Conservation (phyloP, 1,140 invertebrate species). For the Leptonema lineaticorne region DNA sequence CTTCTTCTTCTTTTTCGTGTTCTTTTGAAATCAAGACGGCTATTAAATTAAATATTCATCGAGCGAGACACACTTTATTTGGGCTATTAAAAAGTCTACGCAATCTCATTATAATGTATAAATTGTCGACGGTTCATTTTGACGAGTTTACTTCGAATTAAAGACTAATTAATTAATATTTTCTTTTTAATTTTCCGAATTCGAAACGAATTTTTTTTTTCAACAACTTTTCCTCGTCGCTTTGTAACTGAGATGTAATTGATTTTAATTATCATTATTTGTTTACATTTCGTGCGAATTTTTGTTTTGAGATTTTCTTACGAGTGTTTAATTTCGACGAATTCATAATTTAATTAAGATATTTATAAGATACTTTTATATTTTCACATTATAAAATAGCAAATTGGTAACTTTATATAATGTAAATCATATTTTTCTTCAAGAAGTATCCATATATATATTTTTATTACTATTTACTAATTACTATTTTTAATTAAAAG, state of each 20-base stretch:
- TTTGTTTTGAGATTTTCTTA: neutral
- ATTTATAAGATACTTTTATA: too few relatives aligned
- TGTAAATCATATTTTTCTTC: too few relatives aligned
- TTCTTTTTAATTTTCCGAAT: neutral
- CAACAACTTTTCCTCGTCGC: neutral
- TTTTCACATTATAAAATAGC: too few relatives aligned
- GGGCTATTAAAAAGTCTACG: neutral
- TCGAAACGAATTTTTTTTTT: neutral
- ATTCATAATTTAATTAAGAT: too few relatives aligned
- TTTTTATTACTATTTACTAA: too few relatives aligned
- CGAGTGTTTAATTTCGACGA: too few relatives aligned
- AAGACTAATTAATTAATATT: conserved; percentile 12
- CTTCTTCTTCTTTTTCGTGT: too few relatives aligned
- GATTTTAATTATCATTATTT: neutral
- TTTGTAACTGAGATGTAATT: neutral
- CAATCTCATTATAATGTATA: neutral
- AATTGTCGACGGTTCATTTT: conserved; percentile 1
- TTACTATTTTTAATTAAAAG: too few relatives aligned
- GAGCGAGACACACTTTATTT: neutral
- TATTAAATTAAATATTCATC: too few relatives aligned
- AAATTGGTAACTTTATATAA: too few relatives aligned
- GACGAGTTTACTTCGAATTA: neutral
- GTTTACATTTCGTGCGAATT: neutral
- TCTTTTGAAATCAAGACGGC: too few relatives aligned
- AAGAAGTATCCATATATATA: too few relatives aligned